Conservation (phyloP, 2,888 invertebrate species). For the Xanthorhoe spadicearia region DNA sequence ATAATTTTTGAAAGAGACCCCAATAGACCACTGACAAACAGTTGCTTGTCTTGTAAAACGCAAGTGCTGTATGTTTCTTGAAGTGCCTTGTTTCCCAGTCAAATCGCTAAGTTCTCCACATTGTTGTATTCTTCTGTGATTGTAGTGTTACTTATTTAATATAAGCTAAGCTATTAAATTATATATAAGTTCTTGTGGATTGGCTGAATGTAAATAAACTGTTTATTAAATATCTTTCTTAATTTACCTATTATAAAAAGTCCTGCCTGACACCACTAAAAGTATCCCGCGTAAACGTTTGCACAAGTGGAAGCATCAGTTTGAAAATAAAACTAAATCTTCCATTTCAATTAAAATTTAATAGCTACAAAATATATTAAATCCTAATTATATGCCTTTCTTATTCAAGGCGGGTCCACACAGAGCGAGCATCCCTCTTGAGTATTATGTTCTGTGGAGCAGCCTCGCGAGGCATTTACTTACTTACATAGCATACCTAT, state of each 20-base stretch:
- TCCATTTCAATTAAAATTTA: slow-evolving; percentile 63
- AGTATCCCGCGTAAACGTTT: no score
- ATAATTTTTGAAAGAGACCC: no score
- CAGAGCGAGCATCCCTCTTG: no score
- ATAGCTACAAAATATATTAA: slow-evolving; percentile 79
- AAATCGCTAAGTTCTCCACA: slow-evolving; percentile 35
- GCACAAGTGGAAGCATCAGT: no score
- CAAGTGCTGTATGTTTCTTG: slow-evolving; percentile 8
- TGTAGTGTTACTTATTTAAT: slow-evolving; percentile 58
- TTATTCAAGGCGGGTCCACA: no score
- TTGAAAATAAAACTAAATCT: slow-evolving; percentile 37
- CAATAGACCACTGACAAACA: neutral
- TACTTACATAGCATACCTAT: no score
- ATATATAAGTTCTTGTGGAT: slow-evolving; percentile 45
- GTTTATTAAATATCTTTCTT: slow-evolving; percentile 29
- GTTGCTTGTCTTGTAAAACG: neutral
- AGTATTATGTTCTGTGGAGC: no score
- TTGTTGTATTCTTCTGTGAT: slow-evolving; percentile 71
- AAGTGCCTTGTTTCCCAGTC: slow-evolving; percentile 48
- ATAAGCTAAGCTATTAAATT: slow-evolving; percentile 43
- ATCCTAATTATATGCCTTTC: slow-evolving; percentile 63
- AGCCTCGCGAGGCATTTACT: no score
- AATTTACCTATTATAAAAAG: neutral
- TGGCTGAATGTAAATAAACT: slow-evolving; percentile 58
- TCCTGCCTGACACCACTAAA: no score